These are phyloP conservation scores for Natator depressus DNA, from an alignment of 2,113 vertebrate species.

Conservation along the genomic window DNA sequence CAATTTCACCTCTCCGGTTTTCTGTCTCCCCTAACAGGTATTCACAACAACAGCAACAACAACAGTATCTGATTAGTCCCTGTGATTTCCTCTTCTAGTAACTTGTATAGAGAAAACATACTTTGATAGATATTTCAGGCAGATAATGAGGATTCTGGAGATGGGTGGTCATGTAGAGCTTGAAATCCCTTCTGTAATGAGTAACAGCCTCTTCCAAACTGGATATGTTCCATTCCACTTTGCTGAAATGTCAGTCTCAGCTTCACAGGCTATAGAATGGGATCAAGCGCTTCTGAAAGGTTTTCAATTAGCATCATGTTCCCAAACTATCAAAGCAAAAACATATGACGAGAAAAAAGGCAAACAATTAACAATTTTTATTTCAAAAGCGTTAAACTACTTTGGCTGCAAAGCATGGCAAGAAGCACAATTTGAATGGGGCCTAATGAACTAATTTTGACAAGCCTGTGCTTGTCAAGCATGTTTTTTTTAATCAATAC, in stretches of 20 bases:
- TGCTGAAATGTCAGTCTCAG: slow-evolving; percentile 64
- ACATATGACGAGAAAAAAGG: neutral
- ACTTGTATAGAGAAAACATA: slow-evolving; percentile 69
- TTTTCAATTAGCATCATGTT: slow-evolving; percentile 65
- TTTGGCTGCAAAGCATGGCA: slow-evolving; percentile 29
- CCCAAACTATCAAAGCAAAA: slow-evolving; percentile 62
- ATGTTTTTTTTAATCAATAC: neutral
- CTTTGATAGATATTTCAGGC: slow-evolving; percentile 73
- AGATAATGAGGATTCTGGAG: slow-evolving; percentile 76
- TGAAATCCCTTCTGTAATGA: slow-evolving; percentile 72
- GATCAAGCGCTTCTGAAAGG: slow-evolving; percentile 61
- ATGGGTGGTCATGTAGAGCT: slow-evolving; percentile 66
- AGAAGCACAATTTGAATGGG: slow-evolving; percentile 46
- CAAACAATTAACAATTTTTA: slow-evolving; percentile 33
- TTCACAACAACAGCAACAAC: slow-evolving; percentile 7
- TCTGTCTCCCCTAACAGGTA: slow-evolving; percentile 11
- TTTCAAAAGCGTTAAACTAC: slow-evolving; percentile 48
- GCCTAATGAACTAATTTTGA: slow-evolving; percentile 32
- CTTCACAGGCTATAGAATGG: slow-evolving; percentile 26
- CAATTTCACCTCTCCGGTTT: slow-evolving; percentile 6
- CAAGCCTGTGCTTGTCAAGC: slow-evolving; percentile 19
- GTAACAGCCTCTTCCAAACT: slow-evolving; percentile 52
- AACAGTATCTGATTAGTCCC: slow-evolving; percentile 38
- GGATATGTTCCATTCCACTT: slow-evolving; percentile 53
- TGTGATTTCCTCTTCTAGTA: slow-evolving; percentile 52